Base-by-base conservation (phyloP, 2,797 vertebrate species). In the Paramormyrops hopkinsi region DNA sequence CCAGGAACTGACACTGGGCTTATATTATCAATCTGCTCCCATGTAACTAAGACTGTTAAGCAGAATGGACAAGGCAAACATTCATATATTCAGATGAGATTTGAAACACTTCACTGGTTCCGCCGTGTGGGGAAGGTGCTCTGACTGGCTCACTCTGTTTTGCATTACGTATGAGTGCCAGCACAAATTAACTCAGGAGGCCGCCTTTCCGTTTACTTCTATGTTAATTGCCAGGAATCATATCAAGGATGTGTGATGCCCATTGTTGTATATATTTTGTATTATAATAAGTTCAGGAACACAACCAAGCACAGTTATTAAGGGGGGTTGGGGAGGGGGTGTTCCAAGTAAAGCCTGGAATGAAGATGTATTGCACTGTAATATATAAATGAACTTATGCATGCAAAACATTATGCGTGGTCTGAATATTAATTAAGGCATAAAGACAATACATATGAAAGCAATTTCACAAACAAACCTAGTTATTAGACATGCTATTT, bases 61-160 rank as follows among this genome's bases (percentile, higher is more conserved):
- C 88, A 90, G 91, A 91, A 92, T 89, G 92, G 91, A 93, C 93
- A 94, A 94, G 91, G 90, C 91, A 92, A 95, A 94, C 94, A 94
- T 94, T 94, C 93, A 94, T 92, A 92, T 94, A 93, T 94, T 94
- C 94, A 94, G 95, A 95, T 94, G 94, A 95, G 93, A 93, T 89
- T 91, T 90, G 94, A 92, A 91, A 93, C 93, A 93, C 93, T 94
- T 92, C 90, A 93, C 90, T 91, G 93, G 90, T 65, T 92, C 88
- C 89, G 90, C 90, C 89, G 91, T 93, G 92, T 88, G 85, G 59
- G 46, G 51, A 91, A 93, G 92, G 93, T 90, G 90, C 88, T 89
- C 90, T 91, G 92, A 90, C 90, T 93, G 92, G 91, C 79, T 89
- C 90, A 59, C 91, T 91, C 93, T 94, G 91, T 92, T 94, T 94